These are phyloP conservation scores for Cranoglanis bouderius DNA, from an alignment of 2,113 vertebrate genomes.

Conservation along the genomic window DNA sequence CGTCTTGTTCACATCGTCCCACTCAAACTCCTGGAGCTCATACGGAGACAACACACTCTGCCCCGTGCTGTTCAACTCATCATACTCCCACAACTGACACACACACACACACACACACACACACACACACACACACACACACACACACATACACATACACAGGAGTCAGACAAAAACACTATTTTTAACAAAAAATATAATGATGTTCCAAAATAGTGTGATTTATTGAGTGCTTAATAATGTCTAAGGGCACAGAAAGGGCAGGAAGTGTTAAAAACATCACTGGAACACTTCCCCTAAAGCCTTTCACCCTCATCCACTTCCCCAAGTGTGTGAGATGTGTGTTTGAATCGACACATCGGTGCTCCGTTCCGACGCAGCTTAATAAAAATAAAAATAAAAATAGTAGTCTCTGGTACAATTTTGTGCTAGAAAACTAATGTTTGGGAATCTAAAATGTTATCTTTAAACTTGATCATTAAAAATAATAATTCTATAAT, in stretches of 20 bases:
- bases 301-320: background rate
- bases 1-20: conserved; percentile 69
- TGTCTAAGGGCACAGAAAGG: background rate
- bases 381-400: no score
- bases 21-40: conserved; percentile 74
- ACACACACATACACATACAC: background rate
- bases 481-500: no score
- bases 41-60: conserved; percentile 75
- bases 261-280: background rate
- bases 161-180: background rate
- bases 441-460: no score
- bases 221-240: background rate
- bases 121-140: background rate
- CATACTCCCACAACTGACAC: conserved; percentile 82
- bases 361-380: background rate
- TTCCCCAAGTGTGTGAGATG: background rate
- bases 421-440: no score
- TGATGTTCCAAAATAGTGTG: background rate
- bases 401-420: no score
- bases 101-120: background rate
- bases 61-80: conserved; percentile 63
- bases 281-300: background rate
- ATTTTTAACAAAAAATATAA: background rate
- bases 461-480: no score
- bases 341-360: background rate